Conservation (phyloP, 1,140 invertebrate genomes). For the Aphelenchoides fujianensis region DNA sequence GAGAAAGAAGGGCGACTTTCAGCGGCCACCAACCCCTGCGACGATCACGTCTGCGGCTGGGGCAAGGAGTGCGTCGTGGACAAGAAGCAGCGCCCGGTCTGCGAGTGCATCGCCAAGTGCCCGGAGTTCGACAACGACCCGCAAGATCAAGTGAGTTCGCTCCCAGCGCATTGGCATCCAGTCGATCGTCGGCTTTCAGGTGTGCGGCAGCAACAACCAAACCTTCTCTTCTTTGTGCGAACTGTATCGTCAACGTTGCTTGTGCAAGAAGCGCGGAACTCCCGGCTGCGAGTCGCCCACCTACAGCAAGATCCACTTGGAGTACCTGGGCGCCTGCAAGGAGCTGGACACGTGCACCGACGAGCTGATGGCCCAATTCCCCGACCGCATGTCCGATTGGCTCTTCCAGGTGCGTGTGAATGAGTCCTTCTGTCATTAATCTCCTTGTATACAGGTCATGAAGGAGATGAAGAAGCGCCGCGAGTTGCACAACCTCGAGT, state of each 20-base stretch:
- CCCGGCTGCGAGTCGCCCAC: conserved; percentile 43
- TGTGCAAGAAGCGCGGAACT: conserved; percentile 73
- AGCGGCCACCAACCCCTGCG: conserved; percentile 70
- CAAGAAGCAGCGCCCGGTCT: conserved; percentile 72
- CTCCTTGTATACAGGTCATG: too few relatives aligned
- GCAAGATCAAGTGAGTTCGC: conserved; percentile 62
- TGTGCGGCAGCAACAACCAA: conserved; percentile 88
- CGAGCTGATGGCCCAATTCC: conserved; percentile 73
- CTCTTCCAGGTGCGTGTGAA: too few relatives aligned
- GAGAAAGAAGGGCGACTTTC: neutral
- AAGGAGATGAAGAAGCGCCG: conserved; percentile 81
- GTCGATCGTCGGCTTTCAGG: too few relatives aligned
- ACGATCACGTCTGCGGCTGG: conserved; percentile 80
- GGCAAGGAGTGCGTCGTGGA: conserved; percentile 78
- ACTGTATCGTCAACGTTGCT: conserved; percentile 81
- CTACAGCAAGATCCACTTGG: conserved; percentile 75
- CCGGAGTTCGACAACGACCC: conserved; percentile 65
- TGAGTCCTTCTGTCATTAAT: too few relatives aligned
- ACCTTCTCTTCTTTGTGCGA: conserved; percentile 88
- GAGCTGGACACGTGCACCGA: conserved; percentile 71
- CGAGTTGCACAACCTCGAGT: conserved; percentile 78
- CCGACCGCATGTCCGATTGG: conserved; percentile 86
- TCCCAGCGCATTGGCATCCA: too few relatives aligned
- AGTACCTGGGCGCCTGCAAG: conserved; percentile 73
- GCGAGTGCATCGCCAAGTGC: conserved; percentile 79